Base-by-base conservation (phyloP, 2,113 vertebrate genomes). In the Zeus faber region DNA sequence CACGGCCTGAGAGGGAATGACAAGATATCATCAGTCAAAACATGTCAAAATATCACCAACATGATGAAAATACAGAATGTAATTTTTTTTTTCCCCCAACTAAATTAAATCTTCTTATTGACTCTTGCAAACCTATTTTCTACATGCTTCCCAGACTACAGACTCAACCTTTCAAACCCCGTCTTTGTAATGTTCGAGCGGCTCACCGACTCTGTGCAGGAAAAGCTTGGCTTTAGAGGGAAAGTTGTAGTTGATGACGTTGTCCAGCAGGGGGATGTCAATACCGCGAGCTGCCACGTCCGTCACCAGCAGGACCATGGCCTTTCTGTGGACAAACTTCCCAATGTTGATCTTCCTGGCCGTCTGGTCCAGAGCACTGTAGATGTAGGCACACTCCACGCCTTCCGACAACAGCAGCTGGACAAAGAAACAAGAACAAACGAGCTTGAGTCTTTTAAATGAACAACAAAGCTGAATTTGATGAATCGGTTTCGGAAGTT, bases 261-360 rank as follows among this genome's bases (percentile, higher is more conserved):
- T 98, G 86, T 99, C 96, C 81, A 99, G 83, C 82, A 98, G 86
- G 0, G 97, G 97, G 86, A 99, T 98, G 84, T 99, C 97, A 1
- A 98, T 92, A 40, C 97, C 97, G 0, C 97, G 93, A 61, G 97
- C 97, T 0, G 97, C 97, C 49, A 99, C 91, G 1, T 98, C 97
- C 0, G 97, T 98, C 56, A 99, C 97, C 10, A 99, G 52, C 43
- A 99, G 90, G 62, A 95, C 88, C 0, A 93, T 91, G 55, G 92
- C 95, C 83, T 95, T 96, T 49, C 93, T 85, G 6, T 95, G 94
- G 2, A 89, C 77, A 29, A 99, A 99, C 48, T 89, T 95, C 31
- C 95, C 95, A 0, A 98, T 92, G 88, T 98, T 98, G 88, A 99
- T 98, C 86, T 99, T 98, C 47, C 97, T 93, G 50, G 95, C 96